Percentiles rank a stretch among this genome's conserved stretches.
These are phyloP conservation scores for Crepidodera aurea DNA, from an alignment of 2,888 invertebrate species.

Conservation along the genomic window DNA sequence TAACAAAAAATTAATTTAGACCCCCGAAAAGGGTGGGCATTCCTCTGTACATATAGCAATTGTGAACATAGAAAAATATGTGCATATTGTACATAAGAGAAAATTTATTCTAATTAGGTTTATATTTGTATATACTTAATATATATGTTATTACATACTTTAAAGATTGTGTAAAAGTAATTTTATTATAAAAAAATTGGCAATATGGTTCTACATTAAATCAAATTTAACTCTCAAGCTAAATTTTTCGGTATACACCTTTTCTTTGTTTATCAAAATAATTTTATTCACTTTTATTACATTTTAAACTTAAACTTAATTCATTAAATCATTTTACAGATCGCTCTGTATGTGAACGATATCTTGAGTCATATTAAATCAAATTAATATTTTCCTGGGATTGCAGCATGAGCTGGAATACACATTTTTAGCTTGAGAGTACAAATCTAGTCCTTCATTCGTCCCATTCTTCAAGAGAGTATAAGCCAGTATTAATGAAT, in stretches of 20 bases:
- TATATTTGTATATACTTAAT: constrained; percentile 55
- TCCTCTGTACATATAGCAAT: constrained; percentile 57
- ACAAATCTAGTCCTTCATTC: constrained; percentile 59
- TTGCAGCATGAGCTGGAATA: no score
- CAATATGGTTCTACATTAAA: constrained; percentile 56
- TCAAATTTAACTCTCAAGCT: constrained; percentile 50
- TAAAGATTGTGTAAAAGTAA: constrained; percentile 59
- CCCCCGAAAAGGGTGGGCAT: constrained; percentile 49
- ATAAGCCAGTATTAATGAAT: constrained; percentile 58
- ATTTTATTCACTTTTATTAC: no score
- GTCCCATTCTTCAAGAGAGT: constrained; percentile 55
- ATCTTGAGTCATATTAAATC: no score
- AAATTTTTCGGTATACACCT: no score
- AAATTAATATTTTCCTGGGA: no score
- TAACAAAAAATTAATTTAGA: constrained; percentile 10
- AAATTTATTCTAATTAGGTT: constrained; percentile 57
- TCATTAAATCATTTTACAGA: no score
- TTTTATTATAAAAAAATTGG: constrained; percentile 51
- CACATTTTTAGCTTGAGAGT: constrained; percentile 55
- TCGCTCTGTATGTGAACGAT: no score
- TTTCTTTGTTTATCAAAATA: no score
- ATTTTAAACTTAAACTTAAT: no score
- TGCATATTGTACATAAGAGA: constrained; percentile 61
- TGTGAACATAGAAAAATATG: constrained; percentile 47
- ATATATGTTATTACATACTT: constrained; percentile 56